A percentile compares a stretch with the other conserved stretches of the same genome.
Evolutionary conservation across 2,113 vertebrate species (phyloP).

Genomic region (Mesitornis unicolor): DNA sequence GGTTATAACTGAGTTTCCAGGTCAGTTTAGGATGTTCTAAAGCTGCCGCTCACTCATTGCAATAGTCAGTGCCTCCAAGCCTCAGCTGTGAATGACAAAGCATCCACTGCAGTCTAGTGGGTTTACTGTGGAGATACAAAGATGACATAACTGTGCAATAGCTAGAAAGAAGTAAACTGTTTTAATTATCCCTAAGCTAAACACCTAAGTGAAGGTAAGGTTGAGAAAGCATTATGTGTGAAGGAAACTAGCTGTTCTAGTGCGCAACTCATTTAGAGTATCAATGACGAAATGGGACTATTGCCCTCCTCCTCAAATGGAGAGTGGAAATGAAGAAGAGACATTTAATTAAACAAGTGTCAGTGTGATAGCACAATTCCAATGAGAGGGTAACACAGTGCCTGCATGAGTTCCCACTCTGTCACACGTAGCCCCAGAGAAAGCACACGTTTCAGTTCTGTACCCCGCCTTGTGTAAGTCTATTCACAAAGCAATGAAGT

Average conservation of each 20-base stretch:
- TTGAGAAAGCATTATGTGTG: not conserved
- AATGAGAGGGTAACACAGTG: not conserved
- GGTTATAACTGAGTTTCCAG: not conserved
- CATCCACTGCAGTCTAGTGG: not conserved
- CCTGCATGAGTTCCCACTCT: accelerated
- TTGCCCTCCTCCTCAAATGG: not conserved
- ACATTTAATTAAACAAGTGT: not conserved
- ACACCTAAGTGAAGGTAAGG: not conserved
- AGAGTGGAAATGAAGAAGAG: not conserved
- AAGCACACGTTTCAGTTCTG: accelerated
- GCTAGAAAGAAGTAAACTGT: not conserved
- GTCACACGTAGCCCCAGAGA: not conserved
- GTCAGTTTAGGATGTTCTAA: not conserved
- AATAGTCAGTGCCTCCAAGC: not conserved
- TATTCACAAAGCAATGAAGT: not conserved
- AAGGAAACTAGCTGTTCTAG: not conserved
- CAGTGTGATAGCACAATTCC: not conserved
- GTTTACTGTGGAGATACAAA: not conserved
- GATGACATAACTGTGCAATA: not conserved
- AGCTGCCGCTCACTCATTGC: not conserved
- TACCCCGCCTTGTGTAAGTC: no score
- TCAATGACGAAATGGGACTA: not conserved
- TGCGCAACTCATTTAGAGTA: not conserved
- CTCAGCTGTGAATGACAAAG: not conserved
- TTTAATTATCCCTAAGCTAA: not conserved